Evolutionary conservation across 2,888 invertebrate genomes (phyloP).

Genomic region (Notodonta ziczac): DNA sequence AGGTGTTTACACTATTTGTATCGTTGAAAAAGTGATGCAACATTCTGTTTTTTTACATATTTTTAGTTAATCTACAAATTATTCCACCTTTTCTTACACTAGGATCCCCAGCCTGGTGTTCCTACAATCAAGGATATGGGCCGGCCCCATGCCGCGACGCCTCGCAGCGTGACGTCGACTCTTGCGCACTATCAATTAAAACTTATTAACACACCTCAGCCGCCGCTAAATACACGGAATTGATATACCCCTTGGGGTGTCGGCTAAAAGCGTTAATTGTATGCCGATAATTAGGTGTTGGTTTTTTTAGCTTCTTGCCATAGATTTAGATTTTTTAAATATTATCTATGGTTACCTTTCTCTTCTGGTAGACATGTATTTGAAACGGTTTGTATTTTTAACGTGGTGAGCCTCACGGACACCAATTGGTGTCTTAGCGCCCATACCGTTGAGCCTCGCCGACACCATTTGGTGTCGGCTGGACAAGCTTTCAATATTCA

Average conservation of each 20-base stretch:
- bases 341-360: slow-evolving; percentile 14
- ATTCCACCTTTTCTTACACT: too few relatives aligned
- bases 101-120: not conserved
- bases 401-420: too few relatives aligned
- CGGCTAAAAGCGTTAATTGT: slow-evolving; percentile 57
- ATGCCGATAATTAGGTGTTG: slow-evolving; percentile 29
- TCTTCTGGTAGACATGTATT: slow-evolving; percentile 31
- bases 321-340: slow-evolving; percentile 27
- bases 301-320: too few relatives aligned
- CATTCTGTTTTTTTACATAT: too few relatives aligned
- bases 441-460: too few relatives aligned
- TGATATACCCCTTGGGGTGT: slow-evolving; percentile 56
- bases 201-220: slow-evolving; percentile 52
- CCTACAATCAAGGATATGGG: not conserved
- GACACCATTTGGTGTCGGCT: too few relatives aligned
- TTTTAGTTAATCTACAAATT: too few relatives aligned
- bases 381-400: slow-evolving; percentile 10
- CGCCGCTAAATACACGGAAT: slow-evolving; percentile 51
- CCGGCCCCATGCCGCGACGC: slow-evolving; percentile 55
- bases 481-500: too few relatives aligned
- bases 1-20: too few relatives aligned
- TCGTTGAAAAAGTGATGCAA: too few relatives aligned
- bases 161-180: slow-evolving; percentile 58
- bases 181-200: slow-evolving; percentile 63
- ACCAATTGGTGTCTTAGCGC: too few relatives aligned